Evolutionary conservation across 2,113 vertebrate species (phyloP).

Genomic region (Saguinus imperator): DNA sequence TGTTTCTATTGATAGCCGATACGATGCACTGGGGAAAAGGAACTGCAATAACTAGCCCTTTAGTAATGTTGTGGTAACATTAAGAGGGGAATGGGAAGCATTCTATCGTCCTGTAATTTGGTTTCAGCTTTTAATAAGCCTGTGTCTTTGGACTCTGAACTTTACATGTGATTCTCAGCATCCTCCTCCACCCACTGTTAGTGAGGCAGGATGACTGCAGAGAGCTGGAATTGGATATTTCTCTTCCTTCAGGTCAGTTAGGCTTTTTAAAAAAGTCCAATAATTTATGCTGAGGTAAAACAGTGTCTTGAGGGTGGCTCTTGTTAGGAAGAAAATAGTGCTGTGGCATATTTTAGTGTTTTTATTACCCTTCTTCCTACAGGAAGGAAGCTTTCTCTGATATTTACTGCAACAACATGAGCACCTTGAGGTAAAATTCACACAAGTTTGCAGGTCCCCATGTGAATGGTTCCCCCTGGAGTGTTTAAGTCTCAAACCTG

Average conservation of each 20-base stretch:
- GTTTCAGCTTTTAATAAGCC: background rate
- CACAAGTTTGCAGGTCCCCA: background rate
- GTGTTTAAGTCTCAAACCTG: background rate
- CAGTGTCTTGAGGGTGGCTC: background rate
- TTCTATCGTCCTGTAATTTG: background rate
- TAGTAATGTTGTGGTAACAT: background rate
- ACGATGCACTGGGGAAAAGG: background rate
- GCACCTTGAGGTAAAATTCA: background rate
- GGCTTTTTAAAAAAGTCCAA: background rate
- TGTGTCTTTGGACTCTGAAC: background rate
- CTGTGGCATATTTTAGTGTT: background rate
- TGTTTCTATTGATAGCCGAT: background rate
- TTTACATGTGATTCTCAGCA: too few relatives aligned
- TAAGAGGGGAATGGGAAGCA: too few relatives aligned
- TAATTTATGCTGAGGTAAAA: background rate
- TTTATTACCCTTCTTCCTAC: background rate
- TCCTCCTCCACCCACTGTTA: fast-evolving
- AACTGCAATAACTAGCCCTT: background rate
- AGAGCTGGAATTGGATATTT: background rate
- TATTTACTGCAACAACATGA: background rate
- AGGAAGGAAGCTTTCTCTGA: background rate
- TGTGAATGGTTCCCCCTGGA: background rate
- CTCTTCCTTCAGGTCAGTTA: background rate
- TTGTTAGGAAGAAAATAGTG: background rate
- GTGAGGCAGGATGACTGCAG: background rate